These are phyloP conservation scores for Gnathonemus echidnorhynchus DNA, from an alignment of 2,113 vertebrate species.

Conservation along the genomic window DNA sequence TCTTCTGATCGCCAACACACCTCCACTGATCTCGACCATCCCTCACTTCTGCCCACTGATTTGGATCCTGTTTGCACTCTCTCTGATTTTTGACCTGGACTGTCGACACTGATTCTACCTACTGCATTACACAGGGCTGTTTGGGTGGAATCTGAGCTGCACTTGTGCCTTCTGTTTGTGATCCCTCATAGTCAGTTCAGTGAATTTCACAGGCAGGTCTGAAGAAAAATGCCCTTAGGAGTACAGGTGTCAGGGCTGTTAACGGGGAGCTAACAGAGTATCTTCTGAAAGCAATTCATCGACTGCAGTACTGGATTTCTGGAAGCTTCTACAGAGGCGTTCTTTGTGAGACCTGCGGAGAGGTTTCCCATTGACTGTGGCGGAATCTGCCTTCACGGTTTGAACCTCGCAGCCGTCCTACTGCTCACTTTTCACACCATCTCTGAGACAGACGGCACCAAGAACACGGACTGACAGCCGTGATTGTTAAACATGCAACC, in stretches of 20 bases:
- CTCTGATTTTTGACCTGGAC: not conserved
- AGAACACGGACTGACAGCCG: not conserved
- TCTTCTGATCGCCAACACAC: not conserved
- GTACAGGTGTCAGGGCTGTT: not conserved
- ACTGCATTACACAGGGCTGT: not conserved
- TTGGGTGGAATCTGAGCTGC: not conserved
- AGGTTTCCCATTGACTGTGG: slow-evolving; percentile 22
- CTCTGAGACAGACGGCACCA: not conserved
- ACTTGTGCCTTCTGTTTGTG: not conserved
- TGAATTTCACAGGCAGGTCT: not conserved
- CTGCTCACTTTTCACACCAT: not conserved
- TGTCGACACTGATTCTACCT: not conserved
- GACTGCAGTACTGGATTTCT: slow-evolving; percentile 7
- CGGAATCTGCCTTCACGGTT: slow-evolving; percentile 19
- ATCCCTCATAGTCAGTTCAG: not conserved
- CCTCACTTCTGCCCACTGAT: not conserved
- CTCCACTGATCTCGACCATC: not conserved
- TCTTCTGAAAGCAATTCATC: too few relatives aligned
- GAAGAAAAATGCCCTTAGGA: not conserved
- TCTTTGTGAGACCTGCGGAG: slow-evolving; percentile 21
- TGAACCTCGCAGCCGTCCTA: not conserved
- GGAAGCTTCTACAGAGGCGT: slow-evolving; percentile 27
- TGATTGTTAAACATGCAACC: not conserved
- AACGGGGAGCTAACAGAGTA: not conserved
- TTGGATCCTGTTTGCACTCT: not conserved